Evolutionary conservation across 2,113 vertebrate genomes (phyloP).

Genomic region (Channa argus): DNA sequence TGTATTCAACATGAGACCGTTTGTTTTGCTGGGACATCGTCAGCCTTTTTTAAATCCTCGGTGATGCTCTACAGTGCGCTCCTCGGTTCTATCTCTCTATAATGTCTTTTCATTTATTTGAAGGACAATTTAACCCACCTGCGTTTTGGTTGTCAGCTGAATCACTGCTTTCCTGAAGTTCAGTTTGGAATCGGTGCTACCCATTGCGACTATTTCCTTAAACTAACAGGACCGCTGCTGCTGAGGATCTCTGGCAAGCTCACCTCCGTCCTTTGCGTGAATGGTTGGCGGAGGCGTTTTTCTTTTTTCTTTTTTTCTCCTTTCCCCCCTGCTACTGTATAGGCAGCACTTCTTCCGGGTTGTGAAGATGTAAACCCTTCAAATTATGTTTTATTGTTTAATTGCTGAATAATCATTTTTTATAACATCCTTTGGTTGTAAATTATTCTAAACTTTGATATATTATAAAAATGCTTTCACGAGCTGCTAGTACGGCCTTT

Average conservation of each 20-base stretch:
- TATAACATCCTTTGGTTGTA: too few relatives aligned
- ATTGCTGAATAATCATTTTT: too few relatives aligned
- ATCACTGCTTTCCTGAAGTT: constrained; percentile 99
- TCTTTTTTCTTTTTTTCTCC: constrained; percentile 11
- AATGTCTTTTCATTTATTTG: background rate
- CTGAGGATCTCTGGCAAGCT: constrained; percentile 76
- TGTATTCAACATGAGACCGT: background rate
- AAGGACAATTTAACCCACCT: constrained; percentile 78
- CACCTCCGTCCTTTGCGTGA: constrained; percentile 71
- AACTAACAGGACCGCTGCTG: constrained; percentile 47
- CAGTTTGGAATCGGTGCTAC: constrained; percentile 94
- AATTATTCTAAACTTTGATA: background rate
- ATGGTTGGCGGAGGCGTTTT: constrained; percentile 74
- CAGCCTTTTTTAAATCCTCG: constrained; percentile 35
- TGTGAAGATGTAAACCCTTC: constrained; percentile 21
- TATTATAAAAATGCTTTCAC: too few relatives aligned
- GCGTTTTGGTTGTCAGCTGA: constrained; percentile 98
- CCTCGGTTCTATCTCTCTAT: background rate
- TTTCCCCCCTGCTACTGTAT: constrained; percentile 57
- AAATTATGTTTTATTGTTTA: constrained; percentile 3
- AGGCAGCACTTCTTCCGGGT: constrained; percentile 76
- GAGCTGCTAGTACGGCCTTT: too few relatives aligned
- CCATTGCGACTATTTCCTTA: constrained; percentile 84
- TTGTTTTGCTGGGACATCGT: background rate
- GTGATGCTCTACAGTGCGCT: constrained; percentile 58